These are phyloP conservation scores for Rhodeus uyekii DNA, from an alignment of 2,797 vertebrate species.

Conservation along the genomic window DNA sequence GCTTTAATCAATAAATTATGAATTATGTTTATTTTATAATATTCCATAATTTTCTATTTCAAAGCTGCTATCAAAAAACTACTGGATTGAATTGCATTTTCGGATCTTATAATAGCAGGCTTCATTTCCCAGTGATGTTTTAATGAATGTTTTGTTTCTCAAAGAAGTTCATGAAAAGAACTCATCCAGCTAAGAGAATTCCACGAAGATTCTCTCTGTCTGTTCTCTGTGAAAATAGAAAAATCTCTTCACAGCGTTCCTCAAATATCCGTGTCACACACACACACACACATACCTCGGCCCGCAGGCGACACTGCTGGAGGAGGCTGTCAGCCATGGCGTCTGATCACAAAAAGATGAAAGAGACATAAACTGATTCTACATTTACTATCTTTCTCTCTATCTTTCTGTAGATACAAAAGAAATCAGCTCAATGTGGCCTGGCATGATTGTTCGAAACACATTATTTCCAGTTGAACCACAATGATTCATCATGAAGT, in stretches of 20 bases:
- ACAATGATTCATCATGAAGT: not conserved
- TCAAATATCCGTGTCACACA: slow-evolving; percentile 17
- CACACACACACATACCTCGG: not conserved
- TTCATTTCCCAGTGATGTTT: not conserved
- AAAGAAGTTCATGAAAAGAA: slow-evolving; percentile 12
- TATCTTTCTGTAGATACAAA: slow-evolving; percentile 4
- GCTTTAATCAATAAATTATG: too few species aligned
- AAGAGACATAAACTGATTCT: slow-evolving; percentile 25
- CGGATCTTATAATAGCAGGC: not conserved
- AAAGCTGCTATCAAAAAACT: too few species aligned
- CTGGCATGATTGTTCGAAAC: slow-evolving; percentile 1
- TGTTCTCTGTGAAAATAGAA: slow-evolving; percentile 31
- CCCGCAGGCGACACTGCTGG: slow-evolving; percentile 3
- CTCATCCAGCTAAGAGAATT: slow-evolving; percentile 17
- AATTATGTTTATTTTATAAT: too few species aligned
- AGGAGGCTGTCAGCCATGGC: slow-evolving; percentile 6
- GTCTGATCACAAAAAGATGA: slow-evolving; percentile 21
- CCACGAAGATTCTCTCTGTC: not conserved
- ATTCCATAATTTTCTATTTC: too few species aligned
- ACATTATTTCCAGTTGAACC: slow-evolving; percentile 1
- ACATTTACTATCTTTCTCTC: slow-evolving; percentile 15
- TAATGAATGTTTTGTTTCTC: slow-evolving; percentile 20
- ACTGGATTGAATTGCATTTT: too few species aligned
- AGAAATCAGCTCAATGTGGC: slow-evolving; percentile 7
- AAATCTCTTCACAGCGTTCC: not conserved